Evolutionary conservation across 1,140 invertebrate species (phyloP).

Genomic region (Drosophila auraria): DNA sequence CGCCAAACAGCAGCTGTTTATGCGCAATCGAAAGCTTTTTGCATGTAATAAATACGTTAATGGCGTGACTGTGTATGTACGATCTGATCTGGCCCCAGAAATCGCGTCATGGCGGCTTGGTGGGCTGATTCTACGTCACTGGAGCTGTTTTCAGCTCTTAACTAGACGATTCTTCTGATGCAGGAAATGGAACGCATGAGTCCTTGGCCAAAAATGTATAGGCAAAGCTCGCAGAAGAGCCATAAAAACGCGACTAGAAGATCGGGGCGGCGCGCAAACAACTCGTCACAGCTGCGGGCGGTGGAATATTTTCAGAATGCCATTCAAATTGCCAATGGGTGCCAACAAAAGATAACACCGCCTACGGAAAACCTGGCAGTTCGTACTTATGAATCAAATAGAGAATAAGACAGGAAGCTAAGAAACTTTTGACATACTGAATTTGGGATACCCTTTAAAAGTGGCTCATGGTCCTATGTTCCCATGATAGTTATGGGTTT

Average conservation of each 20-base stretch:
- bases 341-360: conserved; percentile 59
- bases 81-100: conserved; percentile 14
- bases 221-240: conserved; percentile 18
- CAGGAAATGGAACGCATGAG: conserved; percentile 39
- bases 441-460: neutral
- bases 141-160: conserved; percentile 10
- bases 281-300: conserved; percentile 59
- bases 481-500: too few species aligned
- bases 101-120: conserved; percentile 10
- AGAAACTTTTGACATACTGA: too few species aligned
- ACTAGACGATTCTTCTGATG: conserved; percentile 15
- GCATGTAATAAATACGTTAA: conserved; percentile 37
- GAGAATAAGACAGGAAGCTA: neutral
- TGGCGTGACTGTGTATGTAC: neutral
- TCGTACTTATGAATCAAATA: conserved; percentile 38
- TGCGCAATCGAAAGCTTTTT: conserved; percentile 35
- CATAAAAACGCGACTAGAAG: conserved; percentile 22
- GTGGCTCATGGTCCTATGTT: too few species aligned
- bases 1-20: conserved; percentile 66
- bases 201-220: conserved; percentile 50
- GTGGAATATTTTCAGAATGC: conserved; percentile 59
- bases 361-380: conserved; percentile 18
- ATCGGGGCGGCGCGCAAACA: conserved; percentile 16
- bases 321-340: conserved; percentile 50
- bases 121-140: conserved; percentile 38